Conservation (phyloP, 1,140 invertebrate genomes). For the Ceratosolen fusciceps region DNA sequence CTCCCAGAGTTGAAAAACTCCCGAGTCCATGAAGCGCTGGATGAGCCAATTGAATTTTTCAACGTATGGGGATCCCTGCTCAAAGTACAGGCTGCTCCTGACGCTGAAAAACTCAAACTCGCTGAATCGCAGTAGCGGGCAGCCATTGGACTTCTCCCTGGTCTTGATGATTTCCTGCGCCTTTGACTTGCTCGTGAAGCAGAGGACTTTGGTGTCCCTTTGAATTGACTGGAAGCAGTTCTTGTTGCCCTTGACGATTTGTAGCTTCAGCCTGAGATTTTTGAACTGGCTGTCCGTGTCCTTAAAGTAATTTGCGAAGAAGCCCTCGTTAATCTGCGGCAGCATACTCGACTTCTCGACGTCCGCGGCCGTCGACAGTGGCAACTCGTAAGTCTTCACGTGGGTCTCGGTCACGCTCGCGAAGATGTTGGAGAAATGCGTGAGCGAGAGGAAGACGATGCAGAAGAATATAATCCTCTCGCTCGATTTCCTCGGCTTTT, state of each 20-base stretch:
- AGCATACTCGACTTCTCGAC: neutral
- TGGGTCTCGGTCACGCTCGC: constrained; percentile 14
- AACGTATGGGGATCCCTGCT: constrained; percentile 5
- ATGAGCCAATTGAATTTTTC: constrained; percentile 20
- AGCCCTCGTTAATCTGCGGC: neutral
- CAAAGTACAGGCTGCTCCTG: neutral
- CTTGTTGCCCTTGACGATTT: neutral
- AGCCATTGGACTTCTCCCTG: neutral
- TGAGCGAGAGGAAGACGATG: neutral
- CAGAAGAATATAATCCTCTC: constrained; percentile 22
- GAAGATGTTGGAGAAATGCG: constrained; percentile 21
- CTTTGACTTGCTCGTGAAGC: constrained; percentile 9
- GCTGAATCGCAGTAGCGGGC: neutral
- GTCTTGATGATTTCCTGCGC: neutral
- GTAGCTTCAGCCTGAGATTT: neutral
- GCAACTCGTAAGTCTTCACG: neutral
- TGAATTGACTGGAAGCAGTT: neutral
- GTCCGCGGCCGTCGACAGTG: neutral
- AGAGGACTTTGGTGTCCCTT: neutral
- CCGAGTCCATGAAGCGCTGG: neutral
- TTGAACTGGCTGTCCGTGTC: neutral
- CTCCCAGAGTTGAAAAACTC: constrained; percentile 8
- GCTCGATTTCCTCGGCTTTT: neutral
- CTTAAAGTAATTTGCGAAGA: constrained; percentile 1
- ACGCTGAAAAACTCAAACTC: constrained; percentile 15